phyloP scores from a whole-genome alignment of 2,113 vertebrate species.

The Azemiops feae region DNA sequence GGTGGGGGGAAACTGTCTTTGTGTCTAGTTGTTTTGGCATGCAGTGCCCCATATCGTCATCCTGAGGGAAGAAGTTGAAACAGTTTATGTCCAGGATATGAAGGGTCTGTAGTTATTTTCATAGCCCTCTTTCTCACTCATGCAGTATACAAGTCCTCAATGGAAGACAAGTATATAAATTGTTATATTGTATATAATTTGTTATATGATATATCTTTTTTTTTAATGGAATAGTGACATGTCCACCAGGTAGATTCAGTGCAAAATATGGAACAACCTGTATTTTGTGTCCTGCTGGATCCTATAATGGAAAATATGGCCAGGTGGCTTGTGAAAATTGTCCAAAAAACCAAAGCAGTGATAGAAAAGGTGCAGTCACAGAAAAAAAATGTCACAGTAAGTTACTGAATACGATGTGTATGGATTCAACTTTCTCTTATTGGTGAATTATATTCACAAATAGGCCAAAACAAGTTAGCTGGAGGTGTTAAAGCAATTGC shows the following conservation, averaged over 20 bases:
- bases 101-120: background rate
- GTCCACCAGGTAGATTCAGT: conserved; percentile 48
- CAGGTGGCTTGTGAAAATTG: conserved; percentile 43
- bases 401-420: background rate
- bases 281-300: conserved; percentile 35
- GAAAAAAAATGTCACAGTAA: conserved; percentile 41
- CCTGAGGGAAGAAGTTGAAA: background rate
- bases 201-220: background rate
- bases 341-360: conserved; percentile 29
- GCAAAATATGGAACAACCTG: conserved; percentile 34
- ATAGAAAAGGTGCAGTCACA: conserved; percentile 30
- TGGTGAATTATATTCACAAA: background rate
- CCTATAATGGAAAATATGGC: conserved; percentile 46
- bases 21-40: background rate
- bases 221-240: conserved; percentile 34
- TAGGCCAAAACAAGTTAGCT: background rate
- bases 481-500: background rate
- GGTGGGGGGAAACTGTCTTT: background rate
- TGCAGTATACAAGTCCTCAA: background rate
- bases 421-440: background rate
- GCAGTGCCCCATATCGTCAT: background rate
- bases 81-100: background rate
- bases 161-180: background rate
- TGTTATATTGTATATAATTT: background rate
- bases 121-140: background rate